phyloP scores from a whole-genome alignment of 30 jellyfish, hydroid and myxozoan genomes.

The Pelagia noctiluca region DNA sequence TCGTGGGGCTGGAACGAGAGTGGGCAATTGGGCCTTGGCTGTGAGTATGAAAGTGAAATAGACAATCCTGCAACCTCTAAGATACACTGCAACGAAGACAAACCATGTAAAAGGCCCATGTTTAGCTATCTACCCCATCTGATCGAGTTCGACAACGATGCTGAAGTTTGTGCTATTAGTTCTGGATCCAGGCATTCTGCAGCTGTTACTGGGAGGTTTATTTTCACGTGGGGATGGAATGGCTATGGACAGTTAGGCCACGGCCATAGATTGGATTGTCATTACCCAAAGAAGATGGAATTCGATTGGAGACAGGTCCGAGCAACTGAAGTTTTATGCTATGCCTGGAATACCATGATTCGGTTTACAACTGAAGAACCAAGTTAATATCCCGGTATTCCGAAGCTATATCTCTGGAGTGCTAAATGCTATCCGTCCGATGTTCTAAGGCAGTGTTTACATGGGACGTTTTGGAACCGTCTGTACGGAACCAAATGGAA shows the following conservation, averaged over 20 bases:
- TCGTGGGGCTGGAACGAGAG: conserved; percentile 99
- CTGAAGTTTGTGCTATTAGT: conserved; percentile 47
- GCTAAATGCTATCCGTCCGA: too few species aligned
- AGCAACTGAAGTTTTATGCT: conserved; percentile 38
- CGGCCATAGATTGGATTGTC: conserved; percentile 63
- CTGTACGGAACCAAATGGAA: too few species aligned
- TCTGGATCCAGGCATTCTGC: conserved; percentile 98
- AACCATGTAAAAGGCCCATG: conserved; percentile 33
- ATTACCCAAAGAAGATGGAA: conserved; percentile 42
- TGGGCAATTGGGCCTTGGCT: conserved; percentile 95
- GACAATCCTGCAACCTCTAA: background rate
- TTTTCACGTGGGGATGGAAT: conserved; percentile 99
- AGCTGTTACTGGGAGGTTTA: conserved; percentile 70
- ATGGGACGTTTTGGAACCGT: too few species aligned
- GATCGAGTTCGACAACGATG: conserved; percentile 70
- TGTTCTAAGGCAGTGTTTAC: too few species aligned
- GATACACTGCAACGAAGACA: conserved; percentile 17
- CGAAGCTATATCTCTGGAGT: too few species aligned
- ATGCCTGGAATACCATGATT: conserved; percentile 69
- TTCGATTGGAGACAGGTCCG: background rate
- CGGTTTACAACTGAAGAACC: too few species aligned
- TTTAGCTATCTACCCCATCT: conserved; percentile 48
- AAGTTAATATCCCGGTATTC: too few species aligned
- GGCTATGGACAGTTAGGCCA: conserved; percentile 95
- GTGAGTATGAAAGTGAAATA: background rate